Percentiles rank a stretch among this genome's conserved stretches.
Conservation (phyloP, 2,113 vertebrate species). For the Perca flavescens region DNA sequence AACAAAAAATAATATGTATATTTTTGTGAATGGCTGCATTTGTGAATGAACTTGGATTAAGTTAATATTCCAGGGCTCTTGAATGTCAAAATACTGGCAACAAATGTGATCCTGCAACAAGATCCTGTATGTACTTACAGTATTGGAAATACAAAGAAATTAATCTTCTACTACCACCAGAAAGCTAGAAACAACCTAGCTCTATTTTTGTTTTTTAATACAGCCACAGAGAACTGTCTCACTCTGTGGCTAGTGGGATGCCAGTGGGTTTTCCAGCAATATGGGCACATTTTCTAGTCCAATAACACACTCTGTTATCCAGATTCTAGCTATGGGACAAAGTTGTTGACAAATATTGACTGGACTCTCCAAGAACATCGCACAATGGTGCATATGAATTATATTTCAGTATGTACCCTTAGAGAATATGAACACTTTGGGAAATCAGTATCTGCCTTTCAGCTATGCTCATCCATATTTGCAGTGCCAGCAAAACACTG, state of each 20-base stretch:
- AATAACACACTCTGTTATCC: not conserved
- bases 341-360: slow-evolving; percentile 28
- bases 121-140: not conserved
- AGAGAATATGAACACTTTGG: slow-evolving; percentile 36
- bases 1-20: not conserved
- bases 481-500: slow-evolving; percentile 47
- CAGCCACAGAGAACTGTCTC: not conserved
- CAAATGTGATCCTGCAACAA: not conserved
- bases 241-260: not conserved
- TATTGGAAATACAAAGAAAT: not conserved
- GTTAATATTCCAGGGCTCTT: not conserved
- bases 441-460: slow-evolving; percentile 39
- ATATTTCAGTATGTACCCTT: slow-evolving; percentile 28
- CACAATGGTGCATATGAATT: slow-evolving; percentile 25
- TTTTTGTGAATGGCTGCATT: not conserved
- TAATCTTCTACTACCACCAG: not conserved
- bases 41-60: not conserved
- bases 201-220: not conserved
- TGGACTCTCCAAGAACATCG: slow-evolving; percentile 11
- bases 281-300: slow-evolving; percentile 18
- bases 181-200: not conserved
- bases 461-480: slow-evolving; percentile 44
- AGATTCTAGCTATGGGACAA: slow-evolving; percentile 22
- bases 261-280: not conserved
- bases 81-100: not conserved